Percentiles rank a stretch among this genome's conserved stretches.
Conservation (phyloP, 1,140 invertebrate species). For the Pseudachorutes palmiensis region DNA sequence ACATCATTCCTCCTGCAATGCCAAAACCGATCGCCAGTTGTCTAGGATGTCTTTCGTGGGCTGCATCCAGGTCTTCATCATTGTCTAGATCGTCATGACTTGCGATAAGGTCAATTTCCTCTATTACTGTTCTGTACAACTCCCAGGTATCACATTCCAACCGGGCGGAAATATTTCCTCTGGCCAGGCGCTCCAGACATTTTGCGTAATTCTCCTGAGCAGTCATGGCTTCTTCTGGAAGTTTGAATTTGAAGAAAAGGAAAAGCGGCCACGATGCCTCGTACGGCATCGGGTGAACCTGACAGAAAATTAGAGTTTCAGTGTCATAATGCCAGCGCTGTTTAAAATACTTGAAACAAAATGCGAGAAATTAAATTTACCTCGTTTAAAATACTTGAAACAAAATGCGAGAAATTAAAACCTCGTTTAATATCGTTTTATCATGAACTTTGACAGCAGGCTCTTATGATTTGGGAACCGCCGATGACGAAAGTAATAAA, state of each 20-base stretch:
- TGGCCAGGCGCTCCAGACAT: not conserved
- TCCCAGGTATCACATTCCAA: not conserved
- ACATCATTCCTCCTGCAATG: too few relatives aligned
- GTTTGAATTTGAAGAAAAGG: not conserved
- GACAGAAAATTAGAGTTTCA: not conserved
- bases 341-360: not conserved
- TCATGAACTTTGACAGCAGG: too few relatives aligned
- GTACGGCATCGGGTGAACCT: not conserved
- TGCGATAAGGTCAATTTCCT: not conserved
- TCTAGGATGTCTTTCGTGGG: not conserved
- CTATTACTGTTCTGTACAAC: not conserved
- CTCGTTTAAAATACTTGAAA: not conserved
- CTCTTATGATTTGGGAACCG: too few relatives aligned
- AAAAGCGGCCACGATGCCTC: not conserved
- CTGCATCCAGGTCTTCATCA: too few relatives aligned
- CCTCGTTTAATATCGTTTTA: not conserved
- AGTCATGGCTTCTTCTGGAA: not conserved
- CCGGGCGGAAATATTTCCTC: not conserved
- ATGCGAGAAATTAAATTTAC: not conserved
- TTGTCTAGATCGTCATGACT: not conserved
- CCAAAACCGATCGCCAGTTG: not conserved
- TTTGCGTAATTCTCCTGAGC: not conserved
- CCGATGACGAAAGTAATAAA: too few relatives aligned
- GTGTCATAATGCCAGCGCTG: not conserved
- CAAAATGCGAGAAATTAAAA: not conserved